These are phyloP conservation scores for Schizopygopsis malacanthus DNA, from an alignment of 2,797 vertebrate species.

Conservation along the genomic window DNA sequence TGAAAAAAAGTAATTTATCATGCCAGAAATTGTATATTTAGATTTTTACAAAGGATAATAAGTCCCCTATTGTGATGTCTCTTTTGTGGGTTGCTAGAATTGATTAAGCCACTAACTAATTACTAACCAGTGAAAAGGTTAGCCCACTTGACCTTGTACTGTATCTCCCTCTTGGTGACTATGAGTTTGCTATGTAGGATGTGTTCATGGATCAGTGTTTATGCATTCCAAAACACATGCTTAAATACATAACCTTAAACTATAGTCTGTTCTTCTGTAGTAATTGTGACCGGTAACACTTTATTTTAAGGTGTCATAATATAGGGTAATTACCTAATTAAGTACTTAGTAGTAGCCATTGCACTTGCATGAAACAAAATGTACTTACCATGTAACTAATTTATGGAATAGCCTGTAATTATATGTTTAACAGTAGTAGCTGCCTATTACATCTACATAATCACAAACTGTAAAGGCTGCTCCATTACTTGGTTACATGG, in stretches of 20 bases:
- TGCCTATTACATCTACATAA: too few relatives aligned
- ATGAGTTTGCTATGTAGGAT: not conserved
- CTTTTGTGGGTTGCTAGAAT: slow-evolving; percentile 64
- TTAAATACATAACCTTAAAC: too few relatives aligned
- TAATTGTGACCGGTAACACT: too few relatives aligned
- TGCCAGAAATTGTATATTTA: not conserved
- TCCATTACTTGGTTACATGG: too few relatives aligned
- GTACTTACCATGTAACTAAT: too few relatives aligned
- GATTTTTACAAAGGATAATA: slow-evolving; percentile 3
- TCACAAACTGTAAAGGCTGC: too few relatives aligned
- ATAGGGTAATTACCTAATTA: too few relatives aligned
- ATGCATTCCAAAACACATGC: not conserved
- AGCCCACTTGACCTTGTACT: slow-evolving; percentile 65
- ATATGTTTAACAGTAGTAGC: too few relatives aligned
- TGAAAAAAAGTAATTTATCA: not conserved
- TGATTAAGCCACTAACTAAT: slow-evolving; percentile 77
- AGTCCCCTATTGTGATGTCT: not conserved
- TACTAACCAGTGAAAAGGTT: slow-evolving; percentile 67
- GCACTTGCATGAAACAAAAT: too few relatives aligned
- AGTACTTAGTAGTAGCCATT: too few relatives aligned
- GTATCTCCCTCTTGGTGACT: slow-evolving; percentile 61
- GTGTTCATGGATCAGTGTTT: not conserved
- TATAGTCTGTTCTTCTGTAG: not conserved
- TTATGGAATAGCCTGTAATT: too few relatives aligned
- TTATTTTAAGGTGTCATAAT: too few relatives aligned